Percentiles rank a stretch among this genome's conserved stretches.
These are phyloP conservation scores for Boloria euphrosyne DNA, from an alignment of 2,888 invertebrate species.

Conservation along the genomic window DNA sequence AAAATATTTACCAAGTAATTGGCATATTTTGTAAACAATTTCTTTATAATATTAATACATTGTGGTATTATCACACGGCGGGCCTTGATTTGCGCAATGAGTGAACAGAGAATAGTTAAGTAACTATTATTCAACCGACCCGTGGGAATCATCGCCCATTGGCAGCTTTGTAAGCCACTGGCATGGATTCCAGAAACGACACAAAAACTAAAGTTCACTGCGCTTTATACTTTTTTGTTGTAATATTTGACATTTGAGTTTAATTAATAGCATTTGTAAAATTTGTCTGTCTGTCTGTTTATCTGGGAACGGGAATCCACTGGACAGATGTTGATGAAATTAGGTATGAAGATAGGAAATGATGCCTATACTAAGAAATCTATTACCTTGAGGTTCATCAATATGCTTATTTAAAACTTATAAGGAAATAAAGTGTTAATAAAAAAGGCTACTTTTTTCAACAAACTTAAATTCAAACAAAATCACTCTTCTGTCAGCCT, in stretches of 20 bases:
- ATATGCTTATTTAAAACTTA: too few relatives aligned
- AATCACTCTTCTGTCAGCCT: too few relatives aligned
- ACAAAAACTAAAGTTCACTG: slow-evolving; percentile 31
- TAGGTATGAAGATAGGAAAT: too few relatives aligned
- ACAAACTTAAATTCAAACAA: too few relatives aligned
- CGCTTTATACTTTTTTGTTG: slow-evolving; percentile 15
- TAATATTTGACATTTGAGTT: not conserved
- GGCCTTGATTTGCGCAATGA: slow-evolving; percentile 72
- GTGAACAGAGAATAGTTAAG: slow-evolving; percentile 66
- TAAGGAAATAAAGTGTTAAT: not conserved
- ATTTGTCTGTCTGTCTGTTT: too few relatives aligned
- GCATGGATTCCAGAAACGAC: slow-evolving; percentile 30
- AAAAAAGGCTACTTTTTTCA: too few relatives aligned
- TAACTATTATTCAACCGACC: slow-evolving; percentile 70
- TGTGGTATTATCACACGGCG: slow-evolving; percentile 46
- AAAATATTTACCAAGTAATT: not conserved
- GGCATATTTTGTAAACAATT: slow-evolving; percentile 16
- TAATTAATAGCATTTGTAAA: too few relatives aligned
- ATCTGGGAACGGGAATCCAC: too few relatives aligned
- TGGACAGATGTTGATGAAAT: too few relatives aligned
- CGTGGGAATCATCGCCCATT: slow-evolving; percentile 67
- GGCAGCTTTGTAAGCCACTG: slow-evolving; percentile 28
- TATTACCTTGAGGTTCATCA: too few relatives aligned
- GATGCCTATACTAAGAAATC: too few relatives aligned
- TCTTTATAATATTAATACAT: slow-evolving; percentile 28